These are phyloP conservation scores for Mesitornis unicolor DNA, from an alignment of 2,113 vertebrate species.

Conservation along the genomic window DNA sequence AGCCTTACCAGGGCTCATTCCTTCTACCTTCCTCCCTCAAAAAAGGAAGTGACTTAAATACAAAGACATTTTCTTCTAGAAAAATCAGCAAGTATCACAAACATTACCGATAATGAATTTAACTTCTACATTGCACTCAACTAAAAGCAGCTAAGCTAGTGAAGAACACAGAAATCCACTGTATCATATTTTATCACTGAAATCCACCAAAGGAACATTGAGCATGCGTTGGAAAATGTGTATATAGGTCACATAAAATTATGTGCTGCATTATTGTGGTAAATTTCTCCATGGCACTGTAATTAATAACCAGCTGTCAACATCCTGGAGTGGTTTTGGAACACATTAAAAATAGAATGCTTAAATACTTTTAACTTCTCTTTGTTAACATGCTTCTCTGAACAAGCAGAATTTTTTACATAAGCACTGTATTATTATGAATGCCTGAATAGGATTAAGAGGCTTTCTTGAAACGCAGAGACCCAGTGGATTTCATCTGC, in stretches of 20 bases:
- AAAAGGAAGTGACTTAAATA: neutral
- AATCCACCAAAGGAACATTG: neutral
- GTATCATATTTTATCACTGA: neutral
- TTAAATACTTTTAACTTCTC: neutral
- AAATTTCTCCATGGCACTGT: neutral
- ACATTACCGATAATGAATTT: neutral
- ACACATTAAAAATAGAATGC: neutral
- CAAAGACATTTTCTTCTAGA: neutral
- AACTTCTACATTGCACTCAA: neutral
- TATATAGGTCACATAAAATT: neutral
- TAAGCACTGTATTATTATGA: neutral
- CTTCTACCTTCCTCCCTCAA: neutral
- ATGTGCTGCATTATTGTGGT: neutral
- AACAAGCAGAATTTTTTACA: neutral
- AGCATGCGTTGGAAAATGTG: neutral
- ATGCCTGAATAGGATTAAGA: neutral
- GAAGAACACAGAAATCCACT: neutral
- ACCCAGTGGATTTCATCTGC: neutral
- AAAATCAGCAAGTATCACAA: neutral
- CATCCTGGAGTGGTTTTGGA: neutral
- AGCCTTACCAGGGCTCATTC: neutral
- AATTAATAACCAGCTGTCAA: constrained; percentile 20
- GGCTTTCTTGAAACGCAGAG: neutral
- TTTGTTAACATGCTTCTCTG: neutral
- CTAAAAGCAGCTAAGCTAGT: neutral